Evolutionary conservation across 2,113 vertebrate genomes (phyloP).

Genomic region (Malurus melanocephalus): DNA sequence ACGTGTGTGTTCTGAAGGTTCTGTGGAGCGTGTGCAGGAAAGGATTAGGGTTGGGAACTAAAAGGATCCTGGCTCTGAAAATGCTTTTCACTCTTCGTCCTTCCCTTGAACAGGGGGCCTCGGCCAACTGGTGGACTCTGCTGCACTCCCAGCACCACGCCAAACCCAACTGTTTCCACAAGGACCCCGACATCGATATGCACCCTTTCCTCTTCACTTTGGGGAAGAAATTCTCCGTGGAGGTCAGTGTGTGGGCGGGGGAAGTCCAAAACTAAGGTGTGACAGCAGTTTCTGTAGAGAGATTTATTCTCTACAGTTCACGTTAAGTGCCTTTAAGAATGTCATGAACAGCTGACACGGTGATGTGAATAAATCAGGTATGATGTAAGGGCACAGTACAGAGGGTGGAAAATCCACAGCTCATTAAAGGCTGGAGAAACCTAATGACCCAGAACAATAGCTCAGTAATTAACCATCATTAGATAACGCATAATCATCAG

Average conservation of each 20-base stretch:
- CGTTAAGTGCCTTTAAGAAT: neutral
- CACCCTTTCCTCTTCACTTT: conserved; percentile 68
- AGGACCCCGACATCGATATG: conserved; percentile 72
- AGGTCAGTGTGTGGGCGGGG: conserved; percentile 61
- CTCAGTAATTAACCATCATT: neutral
- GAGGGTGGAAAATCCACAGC: neutral
- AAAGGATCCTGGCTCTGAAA: neutral
- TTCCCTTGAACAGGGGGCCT: conserved; percentile 60
- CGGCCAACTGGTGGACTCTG: conserved; percentile 71
- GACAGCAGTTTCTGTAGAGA: neutral
- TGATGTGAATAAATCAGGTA: neutral
- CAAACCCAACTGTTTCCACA: conserved; percentile 74
- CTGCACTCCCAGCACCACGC: conserved; percentile 72
- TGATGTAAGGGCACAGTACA: rapidly evolving
- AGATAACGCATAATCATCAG: neutral
- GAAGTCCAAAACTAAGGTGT: neutral
- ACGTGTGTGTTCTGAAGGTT: neutral
- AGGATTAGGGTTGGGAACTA: neutral
- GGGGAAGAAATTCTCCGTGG: conserved; percentile 73
- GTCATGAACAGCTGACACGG: neutral
- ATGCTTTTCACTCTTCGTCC: neutral
- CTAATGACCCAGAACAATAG: neutral
- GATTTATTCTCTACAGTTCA: neutral
- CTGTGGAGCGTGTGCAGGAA: neutral
- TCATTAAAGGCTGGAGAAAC: neutral